A percentile compares a stretch with the other conserved stretches of the same genome.
Evolutionary conservation across 2,797 vertebrate genomes (phyloP).

Genomic region (Helarctos malayanus): DNA sequence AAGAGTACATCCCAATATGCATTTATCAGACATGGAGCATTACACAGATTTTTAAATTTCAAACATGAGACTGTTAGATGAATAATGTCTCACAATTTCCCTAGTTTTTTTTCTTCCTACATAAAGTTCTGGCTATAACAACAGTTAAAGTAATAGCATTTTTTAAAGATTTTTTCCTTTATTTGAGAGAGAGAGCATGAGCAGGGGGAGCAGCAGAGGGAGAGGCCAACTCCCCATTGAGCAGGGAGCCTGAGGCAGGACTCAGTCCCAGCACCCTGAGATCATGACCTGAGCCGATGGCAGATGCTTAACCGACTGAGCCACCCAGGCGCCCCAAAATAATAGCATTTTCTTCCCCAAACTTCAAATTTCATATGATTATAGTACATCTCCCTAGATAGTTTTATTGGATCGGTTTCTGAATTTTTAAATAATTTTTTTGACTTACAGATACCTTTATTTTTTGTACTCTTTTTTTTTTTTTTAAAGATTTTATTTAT

Average conservation of each 20-base stretch:
- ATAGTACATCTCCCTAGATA: neutral
- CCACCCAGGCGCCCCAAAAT: no score
- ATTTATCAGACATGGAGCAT: neutral
- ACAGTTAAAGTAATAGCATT: neutral
- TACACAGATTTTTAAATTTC: constrained; percentile 24
- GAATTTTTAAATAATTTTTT: neutral
- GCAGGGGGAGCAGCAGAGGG: neutral
- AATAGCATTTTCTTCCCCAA: neutral
- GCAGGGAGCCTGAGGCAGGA: no score
- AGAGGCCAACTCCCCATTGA: neutral
- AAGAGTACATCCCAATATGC: neutral
- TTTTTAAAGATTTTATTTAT: no score
- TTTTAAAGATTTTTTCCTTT: no score
- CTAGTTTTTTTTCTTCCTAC: neutral
- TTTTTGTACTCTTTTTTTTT: neutral
- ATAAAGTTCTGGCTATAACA: constrained; percentile 1
- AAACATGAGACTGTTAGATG: neutral
- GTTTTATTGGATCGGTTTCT: constrained; percentile 31
- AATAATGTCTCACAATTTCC: constrained; percentile 31
- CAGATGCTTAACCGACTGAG: no score
- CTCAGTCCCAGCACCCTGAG: no score
- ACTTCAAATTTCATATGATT: constrained; percentile 2
- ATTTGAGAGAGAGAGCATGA: neutral
- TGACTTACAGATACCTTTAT: neutral
- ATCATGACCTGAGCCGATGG: no score